Evolutionary conservation across 2,113 vertebrate species (phyloP).

Genomic region (Alosa alosa): DNA sequence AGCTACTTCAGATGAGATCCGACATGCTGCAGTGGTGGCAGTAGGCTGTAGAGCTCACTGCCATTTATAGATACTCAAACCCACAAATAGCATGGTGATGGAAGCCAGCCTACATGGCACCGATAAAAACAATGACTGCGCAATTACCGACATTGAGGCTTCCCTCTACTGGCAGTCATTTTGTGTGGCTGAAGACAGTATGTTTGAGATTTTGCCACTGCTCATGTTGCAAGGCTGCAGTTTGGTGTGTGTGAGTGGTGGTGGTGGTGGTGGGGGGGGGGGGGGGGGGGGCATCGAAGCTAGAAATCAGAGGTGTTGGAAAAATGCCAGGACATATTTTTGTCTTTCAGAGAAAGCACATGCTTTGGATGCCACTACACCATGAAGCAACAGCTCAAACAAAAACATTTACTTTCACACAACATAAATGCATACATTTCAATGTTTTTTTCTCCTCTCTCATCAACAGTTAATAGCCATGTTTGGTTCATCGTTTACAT

Average conservation of each 20-base stretch:
- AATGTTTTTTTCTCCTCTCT: not conserved
- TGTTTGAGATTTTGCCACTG: not conserved
- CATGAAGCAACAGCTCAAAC: not conserved
- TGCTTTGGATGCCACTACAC: conserved; percentile 1
- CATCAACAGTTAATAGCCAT: not conserved
- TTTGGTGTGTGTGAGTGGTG: conserved; percentile 3
- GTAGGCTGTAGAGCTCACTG: conserved; percentile 75
- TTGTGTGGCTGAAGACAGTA: not conserved
- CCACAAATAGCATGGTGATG: conserved; percentile 83
- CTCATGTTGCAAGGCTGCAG: not conserved
- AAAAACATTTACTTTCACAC: not conserved
- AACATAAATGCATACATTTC: not conserved
- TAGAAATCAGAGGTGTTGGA: not conserved
- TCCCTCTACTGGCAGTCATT: conserved; percentile 15
- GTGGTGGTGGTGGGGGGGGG: not conserved
- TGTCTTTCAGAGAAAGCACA: not conserved
- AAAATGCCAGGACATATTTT: conserved; percentile 3
- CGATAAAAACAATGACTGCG: conserved; percentile 74
- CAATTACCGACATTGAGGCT: conserved; percentile 16
- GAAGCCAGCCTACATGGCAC: conserved; percentile 74
- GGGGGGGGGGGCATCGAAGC: not conserved
- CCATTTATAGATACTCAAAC: conserved; percentile 90
- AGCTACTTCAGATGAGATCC: conserved; percentile 65
- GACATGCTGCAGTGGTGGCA: conserved; percentile 68
- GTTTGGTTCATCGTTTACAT: too few species aligned